Evolutionary conservation across 2,888 invertebrate species (phyloP).

Genomic region (Unio delphinus): DNA sequence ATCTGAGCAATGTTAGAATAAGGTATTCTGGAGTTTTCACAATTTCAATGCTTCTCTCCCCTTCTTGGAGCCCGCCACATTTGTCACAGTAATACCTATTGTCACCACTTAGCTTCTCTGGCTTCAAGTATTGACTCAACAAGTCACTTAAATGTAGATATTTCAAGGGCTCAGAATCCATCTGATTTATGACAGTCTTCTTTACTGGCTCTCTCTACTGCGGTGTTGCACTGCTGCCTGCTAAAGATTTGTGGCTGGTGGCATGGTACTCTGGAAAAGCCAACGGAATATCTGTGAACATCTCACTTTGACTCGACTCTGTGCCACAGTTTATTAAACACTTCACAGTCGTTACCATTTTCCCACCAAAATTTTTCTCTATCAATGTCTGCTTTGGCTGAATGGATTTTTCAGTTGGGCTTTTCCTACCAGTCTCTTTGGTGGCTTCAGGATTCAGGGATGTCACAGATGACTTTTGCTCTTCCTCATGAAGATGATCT

Average conservation of each 20-base stretch:
- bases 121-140: conserved; percentile 82
- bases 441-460: conserved; percentile 1
- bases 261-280: conserved; percentile 66
- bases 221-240: conserved; percentile 28
- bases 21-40: conserved; percentile 84
- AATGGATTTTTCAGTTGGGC: background rate
- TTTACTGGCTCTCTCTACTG: too few species aligned
- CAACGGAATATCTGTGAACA: conserved; percentile 81
- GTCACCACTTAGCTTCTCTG: conserved; percentile 84
- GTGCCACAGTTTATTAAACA: conserved; percentile 83
- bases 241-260: conserved; percentile 28
- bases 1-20: conserved; percentile 86
- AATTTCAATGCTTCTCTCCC: conserved; percentile 81
- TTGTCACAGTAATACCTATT: conserved; percentile 87
- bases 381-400: conserved; percentile 71
- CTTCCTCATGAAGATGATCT: conserved; percentile 83
- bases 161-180: conserved; percentile 13
- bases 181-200: background rate
- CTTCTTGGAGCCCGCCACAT: conserved; percentile 83
- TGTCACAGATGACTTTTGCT: conserved; percentile 56
- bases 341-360: conserved; percentile 81
- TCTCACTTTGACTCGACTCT: conserved; percentile 82
- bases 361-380: conserved; percentile 85
- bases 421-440: conserved; percentile 6
- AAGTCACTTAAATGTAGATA: conserved; percentile 79